Evolutionary conservation across 2,888 invertebrate genomes (phyloP), one percentile per base, ranked within the genome.

Genomic region (Archaeoteleia sp.): DNA sequence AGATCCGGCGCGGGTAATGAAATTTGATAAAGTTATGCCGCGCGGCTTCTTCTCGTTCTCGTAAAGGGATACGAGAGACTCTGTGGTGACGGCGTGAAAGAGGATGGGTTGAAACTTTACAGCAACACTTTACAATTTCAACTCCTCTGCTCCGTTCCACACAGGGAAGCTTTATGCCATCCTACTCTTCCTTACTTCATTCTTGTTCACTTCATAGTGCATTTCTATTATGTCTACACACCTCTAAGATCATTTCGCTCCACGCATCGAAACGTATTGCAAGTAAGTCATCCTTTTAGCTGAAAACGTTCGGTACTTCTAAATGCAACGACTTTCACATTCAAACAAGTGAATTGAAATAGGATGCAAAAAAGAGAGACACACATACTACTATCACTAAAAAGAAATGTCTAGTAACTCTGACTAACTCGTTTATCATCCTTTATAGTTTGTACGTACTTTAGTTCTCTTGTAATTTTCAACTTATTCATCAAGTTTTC

Each of bases 1-100:
- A 54, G 35, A 58, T 57, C 60, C 54, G 43, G 35, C 42, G 43
- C 34, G 32, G 70, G 71, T 78, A 77, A 79, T 78, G 78, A 81
- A 81, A 77, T 81, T 80, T 78, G 74, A 77, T 77, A 78, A 81
- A 80, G 80, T 78, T 78, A 76, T 73, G 73, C 73, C 72, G 69
- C 68, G 63, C 69, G 63, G 70, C 72, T 74, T 71, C 65, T 65
- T 67, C 34, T 54, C 58, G 25, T 70, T 48, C 60, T 70, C 57
- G 58, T 67, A 55, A 75, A 74, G 70, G 72, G 70, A 73, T 68
- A 66, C 55, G 68, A 72, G 67, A 58, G 67, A 67, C 57, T 66
- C 46, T 46, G 67, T 43, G 46, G 58, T 62, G 53, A 49, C 49
- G 60, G 43, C 27, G 48, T 40, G 43, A 48, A 63, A 60, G 49